phyloP scores from a whole-genome alignment of 2,888 invertebrate species.

The Hyppa rectilinea region DNA sequence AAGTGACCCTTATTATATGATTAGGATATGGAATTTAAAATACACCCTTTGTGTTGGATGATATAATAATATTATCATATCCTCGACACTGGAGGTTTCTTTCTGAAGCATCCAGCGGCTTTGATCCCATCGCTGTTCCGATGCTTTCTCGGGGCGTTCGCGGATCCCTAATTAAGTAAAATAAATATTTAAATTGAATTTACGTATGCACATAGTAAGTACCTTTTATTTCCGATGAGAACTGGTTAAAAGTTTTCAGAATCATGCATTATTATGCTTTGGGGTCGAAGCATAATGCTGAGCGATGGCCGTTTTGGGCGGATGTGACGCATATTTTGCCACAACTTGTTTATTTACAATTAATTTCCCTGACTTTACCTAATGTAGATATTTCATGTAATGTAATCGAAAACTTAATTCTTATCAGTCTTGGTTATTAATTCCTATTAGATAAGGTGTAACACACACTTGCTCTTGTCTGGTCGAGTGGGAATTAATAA shows the following conservation, averaged over 20 bases:
- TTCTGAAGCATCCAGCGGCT: constrained; percentile 2
- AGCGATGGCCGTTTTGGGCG: too few species aligned
- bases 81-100: neutral
- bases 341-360: too few species aligned
- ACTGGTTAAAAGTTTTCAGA: neutral
- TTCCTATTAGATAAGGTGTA: constrained; percentile 27
- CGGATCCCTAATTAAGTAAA: constrained; percentile 14
- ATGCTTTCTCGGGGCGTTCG: neutral
- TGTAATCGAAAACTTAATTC: constrained; percentile 5
- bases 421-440: constrained; percentile 15
- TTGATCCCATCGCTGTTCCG: constrained; percentile 11
- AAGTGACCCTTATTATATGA: neutral
- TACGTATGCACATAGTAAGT: neutral
- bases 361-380: too few species aligned
- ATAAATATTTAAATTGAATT: constrained; percentile 8
- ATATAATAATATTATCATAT: constrained; percentile 16
- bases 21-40: constrained; percentile 14
- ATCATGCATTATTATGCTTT: too few species aligned
- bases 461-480: constrained; percentile 2
- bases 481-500: constrained; percentile 38
- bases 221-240: neutral
- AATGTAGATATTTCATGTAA: constrained; percentile 1
- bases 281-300: too few species aligned
- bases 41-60: constrained; percentile 11
- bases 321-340: too few species aligned